A percentile compares a stretch with the other conserved stretches of the same genome.
Conservation (phyloP, 2,797 vertebrate species). For the Hemibagrus guttatus region DNA sequence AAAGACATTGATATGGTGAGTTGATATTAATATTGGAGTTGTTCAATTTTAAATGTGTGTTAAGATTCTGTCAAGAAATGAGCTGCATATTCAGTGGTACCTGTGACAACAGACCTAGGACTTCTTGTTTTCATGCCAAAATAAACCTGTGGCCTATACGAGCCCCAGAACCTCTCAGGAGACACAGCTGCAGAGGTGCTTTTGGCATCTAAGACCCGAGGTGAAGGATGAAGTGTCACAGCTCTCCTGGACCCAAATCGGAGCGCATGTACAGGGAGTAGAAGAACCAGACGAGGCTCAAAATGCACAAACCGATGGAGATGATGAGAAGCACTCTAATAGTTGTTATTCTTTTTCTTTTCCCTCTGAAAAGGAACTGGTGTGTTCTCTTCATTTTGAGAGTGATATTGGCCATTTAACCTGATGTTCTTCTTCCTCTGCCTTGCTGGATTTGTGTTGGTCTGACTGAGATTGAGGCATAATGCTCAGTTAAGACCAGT, state of each 20-base stretch:
- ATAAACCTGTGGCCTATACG: conserved; percentile 92
- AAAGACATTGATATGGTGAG: background rate
- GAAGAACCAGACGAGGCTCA: conserved; percentile 83
- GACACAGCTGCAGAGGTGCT: conserved; percentile 76
- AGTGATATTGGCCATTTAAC: background rate
- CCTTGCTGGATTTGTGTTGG: background rate
- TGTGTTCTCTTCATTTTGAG: background rate
- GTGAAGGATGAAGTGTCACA: conserved; percentile 79
- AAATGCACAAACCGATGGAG: conserved; percentile 79
- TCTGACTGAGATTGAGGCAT: background rate
- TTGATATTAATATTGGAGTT: too few relatives aligned
- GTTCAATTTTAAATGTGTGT: too few relatives aligned
- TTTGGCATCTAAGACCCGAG: conserved; percentile 72
- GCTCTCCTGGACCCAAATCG: conserved; percentile 76
- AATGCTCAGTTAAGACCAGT: background rate
- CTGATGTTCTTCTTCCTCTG: background rate
- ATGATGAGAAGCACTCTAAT: conserved; percentile 76
- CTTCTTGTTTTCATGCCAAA: conserved; percentile 96
- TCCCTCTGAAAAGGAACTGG: background rate
- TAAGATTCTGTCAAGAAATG: background rate
- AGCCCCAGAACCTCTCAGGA: conserved; percentile 87
- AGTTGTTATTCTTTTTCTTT: background rate
- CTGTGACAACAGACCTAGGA: conserved; percentile 81
- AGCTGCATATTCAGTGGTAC: conserved; percentile 63
- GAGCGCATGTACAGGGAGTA: conserved; percentile 79